A percentile compares a stretch with the other conserved stretches of the same genome.
phyloP scores from a whole-genome alignment of 2,113 vertebrate genomes.

The Oryzias curvinotus region DNA sequence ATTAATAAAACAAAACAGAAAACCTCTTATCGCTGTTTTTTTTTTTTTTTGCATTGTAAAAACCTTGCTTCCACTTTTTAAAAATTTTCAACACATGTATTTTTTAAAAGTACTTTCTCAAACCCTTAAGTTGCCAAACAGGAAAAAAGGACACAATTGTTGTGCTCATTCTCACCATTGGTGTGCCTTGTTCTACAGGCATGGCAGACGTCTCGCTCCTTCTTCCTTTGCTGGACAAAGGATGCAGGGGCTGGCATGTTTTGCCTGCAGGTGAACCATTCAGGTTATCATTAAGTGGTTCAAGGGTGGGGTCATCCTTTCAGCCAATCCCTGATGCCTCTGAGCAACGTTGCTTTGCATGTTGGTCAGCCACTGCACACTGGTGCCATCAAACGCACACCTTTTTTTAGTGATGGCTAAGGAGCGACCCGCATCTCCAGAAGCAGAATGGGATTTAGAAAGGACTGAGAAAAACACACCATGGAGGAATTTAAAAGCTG shows the following conservation, averaged over 20 bases:
- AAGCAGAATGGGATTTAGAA: not conserved
- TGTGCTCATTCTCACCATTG: slow-evolving; percentile 66
- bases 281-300: slow-evolving; percentile 38
- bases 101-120: not conserved
- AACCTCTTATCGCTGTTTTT: not conserved
- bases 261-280: slow-evolving; percentile 29
- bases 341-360: slow-evolving; percentile 42
- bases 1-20: not conserved
- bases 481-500: not conserved
- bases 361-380: slow-evolving; percentile 2
- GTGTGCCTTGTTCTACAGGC: slow-evolving; percentile 59
- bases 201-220: slow-evolving; percentile 45
- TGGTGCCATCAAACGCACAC: slow-evolving; percentile 16
- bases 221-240: slow-evolving; percentile 20
- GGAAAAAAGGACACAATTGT: not conserved
- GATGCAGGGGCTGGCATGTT: not conserved
- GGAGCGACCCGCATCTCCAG: not conserved
- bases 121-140: not conserved
- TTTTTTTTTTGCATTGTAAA: not conserved
- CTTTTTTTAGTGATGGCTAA: too few relatives aligned
- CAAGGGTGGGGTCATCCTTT: slow-evolving; percentile 24
- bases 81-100: too few relatives aligned
- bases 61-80: not conserved
- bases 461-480: too few relatives aligned
- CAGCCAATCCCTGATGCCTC: slow-evolving; percentile 20